Base-by-base conservation (phyloP, 1,140 invertebrate species). In the Hormaphis cornu region DNA sequence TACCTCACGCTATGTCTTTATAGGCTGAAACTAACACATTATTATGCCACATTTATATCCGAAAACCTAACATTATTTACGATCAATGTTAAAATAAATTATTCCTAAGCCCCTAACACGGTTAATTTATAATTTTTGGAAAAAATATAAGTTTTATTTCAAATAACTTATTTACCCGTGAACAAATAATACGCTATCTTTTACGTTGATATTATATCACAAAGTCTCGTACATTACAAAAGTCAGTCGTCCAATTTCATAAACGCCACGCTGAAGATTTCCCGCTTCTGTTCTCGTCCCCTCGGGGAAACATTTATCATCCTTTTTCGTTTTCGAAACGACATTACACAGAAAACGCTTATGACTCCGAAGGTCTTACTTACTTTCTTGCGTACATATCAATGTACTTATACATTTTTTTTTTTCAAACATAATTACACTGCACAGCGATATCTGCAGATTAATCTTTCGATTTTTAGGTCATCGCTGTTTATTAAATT, bases 281-380 rank as follows among this genome's bases (percentile, higher is more conserved):
- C n/a, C 16, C 33, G 9, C 26, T 20, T 33, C n/a, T 20, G n/a
- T 20, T 28, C 10, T 46, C n/a, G n/a, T 63, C 58, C 66, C 48
- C 70, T 40, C 6, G 1, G 40, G 42, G 40, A 63, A 28, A 63
- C 58, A 63, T 63, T 46, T 63, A 63, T 63, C 40, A 46, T 63
- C 8, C 6, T 63, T 40, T 63, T 46, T 30, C 26, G 24, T 61
- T 46, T 61, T 46, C 20, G 40, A 46, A 28, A 46, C 30, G 18
- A 18, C 40, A n/a, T 40, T 40, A 40, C 37, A 14, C 24, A 14
- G 16, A 7, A 46, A 46, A 18, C 24, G 58, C 35, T 46, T 14
- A 18, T 20, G 9, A 58, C 40, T 24, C 8, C 20, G 35, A 40
- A 40, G 20, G 20, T 40, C 35, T 58, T 20, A 14, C 9, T 24